Evolutionary conservation across 2,797 vertebrate genomes (phyloP).

Genomic region (Phoeniculus purpureus): DNA sequence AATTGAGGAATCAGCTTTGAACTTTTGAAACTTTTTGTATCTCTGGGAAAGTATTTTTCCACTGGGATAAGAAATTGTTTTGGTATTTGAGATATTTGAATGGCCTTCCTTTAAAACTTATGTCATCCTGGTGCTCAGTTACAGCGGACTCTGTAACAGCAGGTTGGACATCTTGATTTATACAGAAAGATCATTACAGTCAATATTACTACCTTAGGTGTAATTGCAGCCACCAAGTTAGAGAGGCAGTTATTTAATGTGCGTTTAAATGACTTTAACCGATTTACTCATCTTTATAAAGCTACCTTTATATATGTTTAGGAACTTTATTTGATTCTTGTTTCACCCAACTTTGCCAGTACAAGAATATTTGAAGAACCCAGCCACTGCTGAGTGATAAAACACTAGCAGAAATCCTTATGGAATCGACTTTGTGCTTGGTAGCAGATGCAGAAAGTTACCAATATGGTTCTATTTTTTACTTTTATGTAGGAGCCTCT

Average conservation of each 20-base stretch:
- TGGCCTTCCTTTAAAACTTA: background rate
- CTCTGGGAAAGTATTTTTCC: background rate
- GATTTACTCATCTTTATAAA: background rate
- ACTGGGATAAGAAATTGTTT: background rate
- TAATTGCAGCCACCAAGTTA: background rate
- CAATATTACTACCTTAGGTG: background rate
- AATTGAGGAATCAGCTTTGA: background rate
- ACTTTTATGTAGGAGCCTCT: background rate
- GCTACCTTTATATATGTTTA: background rate
- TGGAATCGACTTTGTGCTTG: fast-evolving
- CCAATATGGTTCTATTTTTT: background rate
- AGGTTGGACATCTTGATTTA: background rate
- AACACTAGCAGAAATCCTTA: slow-evolving; percentile 1
- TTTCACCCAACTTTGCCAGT: background rate
- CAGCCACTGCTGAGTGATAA: background rate
- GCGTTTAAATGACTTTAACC: background rate
- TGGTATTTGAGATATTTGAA: background rate
- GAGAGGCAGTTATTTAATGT: background rate
- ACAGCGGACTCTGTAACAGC: background rate
- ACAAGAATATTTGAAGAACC: background rate
- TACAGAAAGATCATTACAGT: background rate
- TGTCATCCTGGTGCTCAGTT: background rate
- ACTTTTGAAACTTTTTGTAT: background rate
- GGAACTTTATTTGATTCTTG: background rate
- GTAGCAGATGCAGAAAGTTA: background rate